phyloP scores from a whole-genome alignment of 2,797 vertebrate genomes.

The Lemur catta region DNA sequence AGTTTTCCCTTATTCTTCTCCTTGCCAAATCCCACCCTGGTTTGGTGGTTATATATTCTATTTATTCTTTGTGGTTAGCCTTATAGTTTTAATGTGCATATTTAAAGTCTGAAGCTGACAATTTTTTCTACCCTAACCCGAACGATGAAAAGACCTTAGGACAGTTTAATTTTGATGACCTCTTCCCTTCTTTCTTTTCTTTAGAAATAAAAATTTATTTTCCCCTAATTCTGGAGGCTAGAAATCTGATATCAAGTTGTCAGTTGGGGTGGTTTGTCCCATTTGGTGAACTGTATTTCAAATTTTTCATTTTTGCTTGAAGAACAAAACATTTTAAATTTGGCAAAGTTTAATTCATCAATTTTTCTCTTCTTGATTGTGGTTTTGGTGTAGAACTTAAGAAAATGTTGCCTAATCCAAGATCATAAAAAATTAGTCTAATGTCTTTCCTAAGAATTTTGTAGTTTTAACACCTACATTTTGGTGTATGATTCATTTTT shows the following conservation, averaged over 20 bases:
- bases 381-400: not conserved
- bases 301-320: not conserved
- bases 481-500: not conserved
- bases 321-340: not conserved
- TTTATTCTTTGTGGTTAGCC: constrained; percentile 37
- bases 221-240: not conserved
- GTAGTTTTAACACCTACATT: not conserved
- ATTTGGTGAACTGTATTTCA: not conserved
- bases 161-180: constrained; percentile 18
- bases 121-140: not conserved
- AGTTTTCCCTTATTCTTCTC: constrained; percentile 36
- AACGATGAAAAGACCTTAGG: not conserved
- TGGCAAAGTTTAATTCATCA: not conserved
- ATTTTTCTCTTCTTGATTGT: not conserved
- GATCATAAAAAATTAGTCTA: not conserved
- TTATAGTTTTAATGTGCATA: constrained; percentile 45
- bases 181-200: not conserved
- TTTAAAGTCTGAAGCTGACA: not conserved
- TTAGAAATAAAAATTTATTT: constrained; percentile 22
- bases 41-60: constrained; percentile 34
- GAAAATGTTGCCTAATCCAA: not conserved
- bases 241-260: not conserved
- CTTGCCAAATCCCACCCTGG: not conserved
- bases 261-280: not conserved
- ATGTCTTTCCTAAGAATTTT: not conserved